Conservation (phyloP, 2,888 invertebrate genomes). For the Drosophila histrio region DNA sequence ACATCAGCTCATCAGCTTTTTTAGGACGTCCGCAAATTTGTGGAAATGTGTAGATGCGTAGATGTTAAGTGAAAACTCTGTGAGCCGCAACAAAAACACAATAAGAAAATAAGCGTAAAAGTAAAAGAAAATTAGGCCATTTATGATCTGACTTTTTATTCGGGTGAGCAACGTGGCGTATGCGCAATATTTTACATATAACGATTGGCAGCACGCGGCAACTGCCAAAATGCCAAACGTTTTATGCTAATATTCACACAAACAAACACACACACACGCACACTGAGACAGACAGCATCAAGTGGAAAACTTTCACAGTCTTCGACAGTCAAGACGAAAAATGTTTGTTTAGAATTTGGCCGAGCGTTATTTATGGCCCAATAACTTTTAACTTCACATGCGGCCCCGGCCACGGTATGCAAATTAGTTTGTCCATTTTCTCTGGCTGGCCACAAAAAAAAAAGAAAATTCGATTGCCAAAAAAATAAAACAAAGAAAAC, state of each 20-base stretch:
- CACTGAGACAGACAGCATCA: not conserved
- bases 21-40: slow-evolving; percentile 32
- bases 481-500: not conserved
- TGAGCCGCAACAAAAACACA: slow-evolving; percentile 11
- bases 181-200: slow-evolving; percentile 61
- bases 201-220: slow-evolving; percentile 67
- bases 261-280: not conserved
- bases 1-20: not conserved
- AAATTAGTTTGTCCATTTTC: slow-evolving; percentile 66
- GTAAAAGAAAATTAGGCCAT: slow-evolving; percentile 67
- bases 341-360: slow-evolving; percentile 77
- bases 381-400: slow-evolving; percentile 79
- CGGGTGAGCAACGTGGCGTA: slow-evolving; percentile 34
- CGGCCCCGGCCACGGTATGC: slow-evolving; percentile 62
- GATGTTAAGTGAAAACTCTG: slow-evolving; percentile 13
- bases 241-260: slow-evolving; percentile 72
- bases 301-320: slow-evolving; percentile 13
- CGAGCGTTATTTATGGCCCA: slow-evolving; percentile 78
- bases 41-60: slow-evolving; percentile 6
- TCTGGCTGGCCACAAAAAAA: slow-evolving; percentile 14
- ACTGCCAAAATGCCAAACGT: slow-evolving; percentile 57
- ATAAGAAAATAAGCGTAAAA: slow-evolving; percentile 29
- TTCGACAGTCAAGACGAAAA: slow-evolving; percentile 64
- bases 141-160: slow-evolving; percentile 54
- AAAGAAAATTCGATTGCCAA: slow-evolving; percentile 52